Evolutionary conservation across 2,113 vertebrate genomes (phyloP).

Genomic region (Sceloporus tristichus): DNA sequence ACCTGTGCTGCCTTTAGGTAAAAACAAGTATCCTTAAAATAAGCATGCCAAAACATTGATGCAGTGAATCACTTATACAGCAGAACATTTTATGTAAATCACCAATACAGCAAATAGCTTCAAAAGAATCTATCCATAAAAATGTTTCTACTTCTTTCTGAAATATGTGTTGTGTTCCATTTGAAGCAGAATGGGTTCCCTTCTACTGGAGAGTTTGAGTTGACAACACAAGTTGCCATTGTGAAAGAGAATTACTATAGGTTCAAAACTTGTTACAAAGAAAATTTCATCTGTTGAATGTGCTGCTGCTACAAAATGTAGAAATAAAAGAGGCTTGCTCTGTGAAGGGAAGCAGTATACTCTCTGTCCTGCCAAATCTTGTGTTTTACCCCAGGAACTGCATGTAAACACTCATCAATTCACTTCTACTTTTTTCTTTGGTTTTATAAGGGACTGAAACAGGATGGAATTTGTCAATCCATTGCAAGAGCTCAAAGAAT

Average conservation of each 20-base stretch:
- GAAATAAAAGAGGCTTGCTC: slow-evolving; percentile 41
- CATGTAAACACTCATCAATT: slow-evolving; percentile 51
- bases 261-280: too few relatives aligned
- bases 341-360: slow-evolving; percentile 39
- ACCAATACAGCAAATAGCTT: background rate
- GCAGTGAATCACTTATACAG: background rate
- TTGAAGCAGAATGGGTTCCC: background rate
- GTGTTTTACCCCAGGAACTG: slow-evolving; percentile 32
- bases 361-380: slow-evolving; percentile 44
- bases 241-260: background rate
- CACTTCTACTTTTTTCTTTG: slow-evolving; percentile 41
- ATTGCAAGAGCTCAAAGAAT: slow-evolving; percentile 51
- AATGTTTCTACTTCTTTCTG: background rate
- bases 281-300: background rate
- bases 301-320: background rate
- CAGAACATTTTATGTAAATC: background rate
- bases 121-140: background rate
- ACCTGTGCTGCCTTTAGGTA: background rate
- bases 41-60: background rate
- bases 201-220: background rate
- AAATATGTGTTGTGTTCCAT: background rate
- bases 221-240: background rate
- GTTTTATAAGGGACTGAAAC: slow-evolving; percentile 51
- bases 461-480: slow-evolving; percentile 59
- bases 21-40: background rate